A percentile compares a stretch with the other conserved stretches of the same genome.
These are phyloP conservation scores for Galaxias olidus DNA, from an alignment of 2,797 vertebrate genomes.

Conservation along the genomic window DNA sequence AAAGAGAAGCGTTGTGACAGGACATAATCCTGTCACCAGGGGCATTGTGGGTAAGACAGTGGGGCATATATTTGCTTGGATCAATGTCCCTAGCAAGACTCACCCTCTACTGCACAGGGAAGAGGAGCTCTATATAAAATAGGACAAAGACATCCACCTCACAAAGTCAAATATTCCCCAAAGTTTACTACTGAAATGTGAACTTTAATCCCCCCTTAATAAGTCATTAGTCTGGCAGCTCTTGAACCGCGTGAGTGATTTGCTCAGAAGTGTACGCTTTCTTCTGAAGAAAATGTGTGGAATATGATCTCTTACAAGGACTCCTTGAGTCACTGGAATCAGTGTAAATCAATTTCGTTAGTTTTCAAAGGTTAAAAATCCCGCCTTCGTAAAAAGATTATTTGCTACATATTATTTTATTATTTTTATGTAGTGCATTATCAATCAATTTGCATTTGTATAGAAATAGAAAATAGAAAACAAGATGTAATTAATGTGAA, in stretches of 20 bases:
- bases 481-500: constrained; percentile 13
- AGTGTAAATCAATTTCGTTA: constrained; percentile 17
- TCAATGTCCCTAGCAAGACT: constrained; percentile 44
- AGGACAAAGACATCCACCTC: constrained; percentile 5
- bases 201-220: constrained; percentile 12
- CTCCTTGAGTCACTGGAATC: too few species aligned
- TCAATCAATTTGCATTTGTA: too few species aligned
- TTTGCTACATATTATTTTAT: too few species aligned
- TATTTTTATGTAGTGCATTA: too few species aligned
- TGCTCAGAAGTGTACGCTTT: constrained; percentile 2
- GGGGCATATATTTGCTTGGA: constrained; percentile 44
- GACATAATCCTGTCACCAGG: constrained; percentile 59
- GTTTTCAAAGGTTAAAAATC: background rate
- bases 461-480: constrained; percentile 23
- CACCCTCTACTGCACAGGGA: constrained; percentile 20
- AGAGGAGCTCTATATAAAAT: constrained; percentile 24
- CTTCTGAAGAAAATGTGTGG: background rate
- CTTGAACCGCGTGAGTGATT: constrained; percentile 11
- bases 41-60: constrained; percentile 44
- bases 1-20: constrained; percentile 37
- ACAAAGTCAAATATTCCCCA: constrained; percentile 31
- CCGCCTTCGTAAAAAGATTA: too few species aligned
- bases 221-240: constrained; percentile 10
- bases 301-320: too few species aligned
- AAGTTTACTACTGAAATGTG: constrained; percentile 5